Percentiles rank a stretch among this genome's conserved stretches.
Evolutionary conservation across 2,797 vertebrate species (phyloP).

Genomic region (Pipistrellus pygmaeus): DNA sequence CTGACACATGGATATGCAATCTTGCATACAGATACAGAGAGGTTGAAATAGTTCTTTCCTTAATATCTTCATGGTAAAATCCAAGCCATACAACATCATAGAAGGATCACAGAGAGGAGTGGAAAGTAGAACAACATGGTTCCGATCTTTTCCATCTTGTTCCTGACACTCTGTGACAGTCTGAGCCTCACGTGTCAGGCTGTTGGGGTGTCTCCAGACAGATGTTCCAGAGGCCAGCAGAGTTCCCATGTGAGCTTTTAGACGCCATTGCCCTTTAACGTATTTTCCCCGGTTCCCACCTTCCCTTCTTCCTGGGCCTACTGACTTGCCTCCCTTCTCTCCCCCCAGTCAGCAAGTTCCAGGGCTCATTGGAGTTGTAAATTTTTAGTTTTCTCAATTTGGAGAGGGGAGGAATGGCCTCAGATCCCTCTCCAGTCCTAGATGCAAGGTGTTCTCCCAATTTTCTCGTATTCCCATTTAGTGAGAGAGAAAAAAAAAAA

Average conservation of each 20-base stretch:
- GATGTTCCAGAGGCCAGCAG: not conserved
- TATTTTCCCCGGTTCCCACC: not conserved
- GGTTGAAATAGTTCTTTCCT: not conserved
- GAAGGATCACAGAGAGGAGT: not conserved
- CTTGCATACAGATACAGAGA: not conserved
- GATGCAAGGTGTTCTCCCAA: not conserved
- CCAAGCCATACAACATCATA: not conserved
- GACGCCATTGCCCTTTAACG: not conserved
- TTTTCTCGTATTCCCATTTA: constrained; percentile 37
- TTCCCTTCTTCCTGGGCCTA: not conserved
- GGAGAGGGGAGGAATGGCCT: not conserved
- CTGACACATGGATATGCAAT: not conserved
- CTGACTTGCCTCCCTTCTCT: not conserved
- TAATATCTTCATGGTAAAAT: not conserved
- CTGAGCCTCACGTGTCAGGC: not conserved
- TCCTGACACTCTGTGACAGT: not conserved
- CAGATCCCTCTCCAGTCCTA: not conserved
- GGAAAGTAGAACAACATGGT: not conserved
- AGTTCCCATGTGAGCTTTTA: not conserved
- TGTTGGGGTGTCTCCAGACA: not conserved
- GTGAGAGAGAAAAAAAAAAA: not conserved
- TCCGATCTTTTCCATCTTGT: not conserved
- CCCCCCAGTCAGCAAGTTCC: not conserved
- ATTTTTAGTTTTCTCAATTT: not conserved
- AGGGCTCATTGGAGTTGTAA: not conserved